phyloP scores from a whole-genome alignment of 2,888 invertebrate genomes.

The Listrodromus nycthemerus region DNA sequence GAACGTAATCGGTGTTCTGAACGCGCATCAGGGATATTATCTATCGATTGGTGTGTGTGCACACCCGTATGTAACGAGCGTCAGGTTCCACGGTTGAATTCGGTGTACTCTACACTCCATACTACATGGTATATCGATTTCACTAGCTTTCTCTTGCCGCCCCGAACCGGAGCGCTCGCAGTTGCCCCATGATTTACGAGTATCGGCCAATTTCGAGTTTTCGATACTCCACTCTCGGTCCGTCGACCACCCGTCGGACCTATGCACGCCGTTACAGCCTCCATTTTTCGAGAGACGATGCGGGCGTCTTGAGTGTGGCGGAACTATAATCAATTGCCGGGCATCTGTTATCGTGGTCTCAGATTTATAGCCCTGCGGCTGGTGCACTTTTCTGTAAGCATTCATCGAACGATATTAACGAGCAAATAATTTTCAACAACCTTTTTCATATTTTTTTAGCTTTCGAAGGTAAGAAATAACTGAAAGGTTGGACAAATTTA shows the following conservation, averaged over 20 bases:
- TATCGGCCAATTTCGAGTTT: slow-evolving; percentile 74
- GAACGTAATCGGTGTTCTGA: slow-evolving; percentile 67
- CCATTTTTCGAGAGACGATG: slow-evolving; percentile 27
- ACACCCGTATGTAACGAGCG: slow-evolving; percentile 3
- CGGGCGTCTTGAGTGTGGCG: slow-evolving; percentile 26
- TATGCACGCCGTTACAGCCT: slow-evolving; percentile 14
- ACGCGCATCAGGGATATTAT: slow-evolving; percentile 39
- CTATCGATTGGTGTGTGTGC: slow-evolving; percentile 5
- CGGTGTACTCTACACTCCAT: background rate
- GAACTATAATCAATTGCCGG: slow-evolving; percentile 41
- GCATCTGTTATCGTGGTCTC: slow-evolving; percentile 23
- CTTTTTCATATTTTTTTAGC: too few species aligned
- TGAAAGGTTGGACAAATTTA: background rate
- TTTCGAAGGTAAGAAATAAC: too few species aligned
- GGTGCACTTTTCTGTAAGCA: background rate
- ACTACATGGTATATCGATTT: slow-evolving; percentile 55
- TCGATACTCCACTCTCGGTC: slow-evolving; percentile 69
- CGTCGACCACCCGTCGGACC: slow-evolving; percentile 41
- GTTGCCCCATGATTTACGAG: slow-evolving; percentile 73
- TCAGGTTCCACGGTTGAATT: background rate
- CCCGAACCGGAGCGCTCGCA: slow-evolving; percentile 51
- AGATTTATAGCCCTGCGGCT: background rate
- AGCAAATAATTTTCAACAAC: background rate
- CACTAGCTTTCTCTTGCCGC: slow-evolving; percentile 25
- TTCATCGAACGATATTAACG: background rate